A percentile compares a stretch with the other conserved stretches of the same genome.
These are phyloP conservation scores for Amphimedon queenslandica DNA, from an alignment of 37 sponge, comb jelly and placozoan genomes.

Conservation along the genomic window DNA sequence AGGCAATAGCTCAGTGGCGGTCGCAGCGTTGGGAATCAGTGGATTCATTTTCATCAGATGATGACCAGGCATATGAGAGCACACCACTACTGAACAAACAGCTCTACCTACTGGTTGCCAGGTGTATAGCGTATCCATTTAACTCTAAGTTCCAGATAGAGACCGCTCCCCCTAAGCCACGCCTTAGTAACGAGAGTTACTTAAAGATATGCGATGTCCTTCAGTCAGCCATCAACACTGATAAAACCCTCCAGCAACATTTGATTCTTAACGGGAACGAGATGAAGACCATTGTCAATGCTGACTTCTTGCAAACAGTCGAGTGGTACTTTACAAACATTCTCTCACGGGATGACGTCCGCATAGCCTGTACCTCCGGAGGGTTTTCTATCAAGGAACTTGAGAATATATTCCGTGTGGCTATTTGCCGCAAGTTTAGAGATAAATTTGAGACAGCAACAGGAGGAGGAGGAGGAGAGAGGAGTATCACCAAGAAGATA, in stretches of 20 bases:
- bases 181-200: conserved; percentile 18
- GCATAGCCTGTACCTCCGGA: conserved; percentile 12
- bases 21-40: not conserved
- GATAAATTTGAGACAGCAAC: not conserved
- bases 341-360: conserved; percentile 14
- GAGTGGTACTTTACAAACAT: conserved; percentile 42
- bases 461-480: not conserved
- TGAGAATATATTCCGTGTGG: conserved; percentile 36
- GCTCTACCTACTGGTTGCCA: conserved; percentile 71
- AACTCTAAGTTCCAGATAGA: conserved; percentile 41
- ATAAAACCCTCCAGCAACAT: not conserved
- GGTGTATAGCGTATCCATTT: conserved; percentile 86
- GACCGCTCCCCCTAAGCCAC: conserved; percentile 25
- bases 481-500: not conserved
- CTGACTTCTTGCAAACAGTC: conserved; percentile 1
- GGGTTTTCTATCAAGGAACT: conserved; percentile 49
- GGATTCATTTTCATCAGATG: too few relatives aligned
- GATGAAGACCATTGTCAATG: conserved; percentile 14
- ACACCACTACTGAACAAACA: not conserved
- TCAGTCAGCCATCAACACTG: not conserved
- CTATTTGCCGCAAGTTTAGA: not conserved
- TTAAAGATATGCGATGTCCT: conserved; percentile 6
- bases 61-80: not conserved
- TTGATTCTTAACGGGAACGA: conserved; percentile 11
- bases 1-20: not conserved